phyloP scores from a whole-genome alignment of 2,797 vertebrate genomes.

The Oryzias sinensis region DNA sequence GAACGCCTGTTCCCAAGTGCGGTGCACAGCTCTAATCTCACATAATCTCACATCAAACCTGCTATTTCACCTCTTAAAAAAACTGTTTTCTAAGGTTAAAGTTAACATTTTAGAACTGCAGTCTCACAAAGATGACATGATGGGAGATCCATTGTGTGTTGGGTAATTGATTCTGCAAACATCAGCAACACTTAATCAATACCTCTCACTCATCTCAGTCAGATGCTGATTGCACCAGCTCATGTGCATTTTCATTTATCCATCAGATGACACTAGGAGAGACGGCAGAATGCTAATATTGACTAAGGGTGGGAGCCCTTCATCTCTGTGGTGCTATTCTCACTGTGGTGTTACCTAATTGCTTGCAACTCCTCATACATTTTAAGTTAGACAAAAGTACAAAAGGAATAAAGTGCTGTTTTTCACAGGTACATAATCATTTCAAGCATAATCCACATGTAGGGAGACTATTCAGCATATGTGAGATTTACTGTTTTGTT shows the following conservation, averaged over 20 bases:
- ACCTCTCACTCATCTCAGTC: slow-evolving; percentile 40
- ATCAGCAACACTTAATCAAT: slow-evolving; percentile 58
- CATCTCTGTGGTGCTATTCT: slow-evolving; percentile 34
- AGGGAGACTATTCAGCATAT: no score
- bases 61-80: not conserved
- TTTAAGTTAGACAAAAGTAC: not conserved
- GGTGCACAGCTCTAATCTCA: no score
- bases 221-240: slow-evolving; percentile 43
- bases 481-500: no score
- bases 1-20: no score
- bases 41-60: not conserved
- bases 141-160: slow-evolving; percentile 41
- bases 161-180: slow-evolving; percentile 60
- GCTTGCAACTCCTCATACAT: slow-evolving; percentile 15
- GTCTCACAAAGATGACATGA: slow-evolving; percentile 20
- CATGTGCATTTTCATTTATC: slow-evolving; percentile 48
- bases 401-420: slow-evolving; percentile 13
- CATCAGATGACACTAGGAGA: slow-evolving; percentile 31
- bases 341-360: slow-evolving; percentile 33
- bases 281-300: slow-evolving; percentile 49
- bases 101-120: slow-evolving; percentile 28
- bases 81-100: not conserved
- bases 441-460: no score
- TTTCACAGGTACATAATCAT: not conserved
- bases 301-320: slow-evolving; percentile 40